Conservation (phyloP, 2,797 vertebrate species). For the Scomberomorus guttatus region DNA sequence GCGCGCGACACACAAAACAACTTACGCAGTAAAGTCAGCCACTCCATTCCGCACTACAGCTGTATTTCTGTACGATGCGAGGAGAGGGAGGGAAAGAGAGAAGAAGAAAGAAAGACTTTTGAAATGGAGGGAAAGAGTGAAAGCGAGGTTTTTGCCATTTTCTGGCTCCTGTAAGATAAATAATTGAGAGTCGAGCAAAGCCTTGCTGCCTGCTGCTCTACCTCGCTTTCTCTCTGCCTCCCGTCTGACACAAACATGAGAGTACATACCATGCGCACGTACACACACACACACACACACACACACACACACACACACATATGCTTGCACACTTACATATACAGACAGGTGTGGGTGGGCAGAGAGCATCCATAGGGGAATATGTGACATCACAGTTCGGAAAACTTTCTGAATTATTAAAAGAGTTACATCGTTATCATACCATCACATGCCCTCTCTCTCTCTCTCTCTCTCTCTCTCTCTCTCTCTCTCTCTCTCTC, state of each 20-base stretch:
- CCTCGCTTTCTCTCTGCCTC: conserved; percentile 33
- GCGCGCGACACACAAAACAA: conserved; percentile 15
- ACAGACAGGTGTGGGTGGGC: conserved; percentile 38
- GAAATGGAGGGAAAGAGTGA: conserved; percentile 42
- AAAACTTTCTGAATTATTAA: conserved; percentile 76
- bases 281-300: not conserved
- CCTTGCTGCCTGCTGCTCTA: conserved; percentile 51
- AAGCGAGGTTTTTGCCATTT: conserved; percentile 65
- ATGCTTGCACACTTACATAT: conserved; percentile 11
- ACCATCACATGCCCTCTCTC: conserved; percentile 1
- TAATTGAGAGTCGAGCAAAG: conserved; percentile 71
- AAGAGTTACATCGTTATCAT: conserved; percentile 19
- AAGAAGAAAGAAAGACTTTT: conserved; percentile 27
- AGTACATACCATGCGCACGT: conserved; percentile 7
- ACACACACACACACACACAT: not conserved
- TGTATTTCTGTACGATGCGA: not conserved
- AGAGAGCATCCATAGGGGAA: conserved; percentile 56
- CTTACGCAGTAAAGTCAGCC: conserved; percentile 42
- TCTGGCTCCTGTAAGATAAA: conserved; percentile 77
- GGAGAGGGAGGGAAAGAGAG: not conserved
- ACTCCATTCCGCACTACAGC: conserved; percentile 22
- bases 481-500: no score
- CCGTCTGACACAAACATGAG: conserved; percentile 51
- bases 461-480: not conserved
- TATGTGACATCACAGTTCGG: conserved; percentile 59